Percentiles rank a stretch among this genome's conserved stretches.
These are phyloP conservation scores for Oxystoma pomonae DNA, from an alignment of 2,888 invertebrate genomes.

Conservation along the genomic window DNA sequence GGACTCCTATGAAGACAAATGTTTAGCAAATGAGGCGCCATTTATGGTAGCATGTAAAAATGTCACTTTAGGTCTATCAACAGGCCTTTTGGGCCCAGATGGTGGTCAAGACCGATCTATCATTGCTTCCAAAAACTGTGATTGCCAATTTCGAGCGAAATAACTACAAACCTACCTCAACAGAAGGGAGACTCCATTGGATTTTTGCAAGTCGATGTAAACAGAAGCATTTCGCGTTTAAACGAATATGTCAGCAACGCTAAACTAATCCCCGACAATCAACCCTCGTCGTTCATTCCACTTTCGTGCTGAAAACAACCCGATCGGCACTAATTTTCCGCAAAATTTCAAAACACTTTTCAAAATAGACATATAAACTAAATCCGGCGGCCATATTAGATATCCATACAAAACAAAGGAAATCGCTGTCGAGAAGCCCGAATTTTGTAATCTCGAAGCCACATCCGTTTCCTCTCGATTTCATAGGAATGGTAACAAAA, in stretches of 20 bases:
- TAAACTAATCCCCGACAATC: slow-evolving; percentile 47
- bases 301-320: slow-evolving; percentile 40
- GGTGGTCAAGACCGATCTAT: too few species aligned
- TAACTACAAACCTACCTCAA: slow-evolving; percentile 47
- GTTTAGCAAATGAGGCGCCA: too few species aligned
- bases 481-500: background rate
- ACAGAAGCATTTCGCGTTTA: slow-evolving; percentile 62
- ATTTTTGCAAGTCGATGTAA: slow-evolving; percentile 69
- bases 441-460: slow-evolving; percentile 46
- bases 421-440: slow-evolving; percentile 48
- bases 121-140: too few species aligned
- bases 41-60: too few species aligned
- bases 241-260: slow-evolving; percentile 41
- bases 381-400: slow-evolving; percentile 81
- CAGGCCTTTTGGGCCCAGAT: too few species aligned
- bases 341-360: slow-evolving; percentile 49
- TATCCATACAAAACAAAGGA: slow-evolving; percentile 77
- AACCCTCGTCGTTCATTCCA: slow-evolving; percentile 44
- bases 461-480: slow-evolving; percentile 42
- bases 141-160: background rate
- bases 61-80: too few species aligned
- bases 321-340: slow-evolving; percentile 42
- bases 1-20: too few species aligned
- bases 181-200: slow-evolving; percentile 61
- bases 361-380: slow-evolving; percentile 78